Evolutionary conservation across 2,888 invertebrate species (phyloP), one percentile per base, ranked within the genome.

Genomic region (Eurytoma californica): DNA sequence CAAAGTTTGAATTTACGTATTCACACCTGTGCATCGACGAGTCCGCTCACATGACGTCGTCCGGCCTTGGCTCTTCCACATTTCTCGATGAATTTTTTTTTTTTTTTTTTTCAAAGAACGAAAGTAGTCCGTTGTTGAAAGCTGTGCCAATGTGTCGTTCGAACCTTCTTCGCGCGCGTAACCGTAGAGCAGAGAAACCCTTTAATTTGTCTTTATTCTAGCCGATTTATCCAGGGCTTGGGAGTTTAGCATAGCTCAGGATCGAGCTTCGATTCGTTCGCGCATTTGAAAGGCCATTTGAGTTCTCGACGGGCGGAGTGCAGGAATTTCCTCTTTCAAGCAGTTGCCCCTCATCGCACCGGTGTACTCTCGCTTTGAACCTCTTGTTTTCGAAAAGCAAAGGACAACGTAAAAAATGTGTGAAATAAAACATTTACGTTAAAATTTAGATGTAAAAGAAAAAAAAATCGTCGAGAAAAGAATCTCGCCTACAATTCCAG

Each of bases 151-250:
- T 74, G 39, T 39, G 39, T 39, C 28, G 30, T 77, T 77, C 47
- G 12, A 57, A 68, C 66, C 39, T 7, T 60, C 24, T 73, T 53
- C 67, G 73, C 82, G 82, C 67, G 74, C 81, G 79, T 79, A 76
- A 82, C 77, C 78, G 81, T 82, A 73, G 58, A 9, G 53, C 49
- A 20, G 73, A 79, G 51, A 65, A 49, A 81, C 70, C 82, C 49
- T 51, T 75, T 77, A 67, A 39, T 28, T 30, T 70, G 66, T 67
- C 72, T 76, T 68, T n/a, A n/a, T n/a, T 80, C 70, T 28, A 73
- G 63, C 28, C 30, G 57, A 66, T 60, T 78, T 78, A 3, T 57
- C 14, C 12, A 53, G 49, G 7, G 28, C 39, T 66, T 65, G 72
- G 49, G 5, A n/a, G 58, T 16, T 69, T 20, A 30, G 20, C 16